Evolutionary conservation across 2,113 vertebrate genomes (phyloP), one percentile per base, ranked within the genome.

Genomic region (Limnothrissa miodon): DNA sequence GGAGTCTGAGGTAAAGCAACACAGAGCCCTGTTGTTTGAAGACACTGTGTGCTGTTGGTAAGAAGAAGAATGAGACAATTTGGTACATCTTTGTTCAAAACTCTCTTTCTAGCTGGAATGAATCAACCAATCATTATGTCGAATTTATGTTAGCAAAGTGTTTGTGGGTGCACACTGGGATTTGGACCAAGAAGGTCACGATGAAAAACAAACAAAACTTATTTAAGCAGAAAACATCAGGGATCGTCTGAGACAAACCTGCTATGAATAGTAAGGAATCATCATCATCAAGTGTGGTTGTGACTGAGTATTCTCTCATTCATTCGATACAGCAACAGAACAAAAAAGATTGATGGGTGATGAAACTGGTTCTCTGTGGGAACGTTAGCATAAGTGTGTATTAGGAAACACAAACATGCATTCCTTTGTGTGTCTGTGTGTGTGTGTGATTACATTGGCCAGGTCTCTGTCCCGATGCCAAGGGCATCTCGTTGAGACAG

Each of bases 361-460:
- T 56, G 51, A 23, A 62, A n/a, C 59, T 62, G n/a, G 25, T 9
- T 62, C 7, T 62, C 29, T 62, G 25, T 56, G 51, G 21, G 51
- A n/a, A 21, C 7, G 19, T 62, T n/a, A 62, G 59, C 59, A 36
- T 5, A 5, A 74, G 66, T 33, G 33, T 74, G 66, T 74, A 36
- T 25, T 62, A 11, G 13, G 66, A 33, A 74, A 36, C 66, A 74
- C 29, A 74, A 74, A 15, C 59, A 62, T 56, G 19, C 19, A 17
- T 19, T 19, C 48, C 48, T 53, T 10, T 29, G 25, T 29, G 62
- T 74, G 66, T 74, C 29, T 70, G 62, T 70, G 66, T 66, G 59
- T 66, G n/a, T 66, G n/a, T 66, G 66, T 74, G 66, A 62, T 62
- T 62, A 62, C 59, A 29, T 62, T 74, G 66, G 29, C 66, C 29